Conservation (phyloP, 2,888 invertebrate genomes). For the Escarpia spicata region DNA sequence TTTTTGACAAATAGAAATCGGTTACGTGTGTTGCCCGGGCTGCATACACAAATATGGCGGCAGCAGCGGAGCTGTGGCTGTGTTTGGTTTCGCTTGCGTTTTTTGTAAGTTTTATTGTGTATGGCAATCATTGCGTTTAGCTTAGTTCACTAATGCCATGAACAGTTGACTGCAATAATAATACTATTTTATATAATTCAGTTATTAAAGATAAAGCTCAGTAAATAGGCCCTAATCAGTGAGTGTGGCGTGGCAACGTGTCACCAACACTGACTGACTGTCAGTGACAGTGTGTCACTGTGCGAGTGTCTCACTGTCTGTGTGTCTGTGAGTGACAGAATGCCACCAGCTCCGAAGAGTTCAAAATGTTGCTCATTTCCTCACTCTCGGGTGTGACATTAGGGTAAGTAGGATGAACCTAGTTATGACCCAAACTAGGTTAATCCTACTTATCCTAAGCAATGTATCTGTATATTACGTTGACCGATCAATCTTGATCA, state of each 20-base stretch:
- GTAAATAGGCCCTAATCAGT: background rate
- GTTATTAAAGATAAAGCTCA: background rate
- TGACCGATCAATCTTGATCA: too few relatives aligned
- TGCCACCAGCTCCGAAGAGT: too few relatives aligned
- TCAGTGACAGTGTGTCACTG: too few relatives aligned
- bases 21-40: background rate
- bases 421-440: too few relatives aligned
- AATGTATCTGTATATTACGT: too few relatives aligned
- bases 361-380: too few relatives aligned
- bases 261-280: background rate
- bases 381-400: too few relatives aligned
- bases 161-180: background rate
- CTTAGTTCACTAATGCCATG: background rate
- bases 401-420: too few relatives aligned
- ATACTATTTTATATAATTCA: background rate
- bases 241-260: background rate
- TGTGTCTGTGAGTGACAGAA: too few relatives aligned
- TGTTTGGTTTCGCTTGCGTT: background rate
- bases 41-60: conserved; percentile 6
- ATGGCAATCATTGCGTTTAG: background rate
- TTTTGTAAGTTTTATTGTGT: background rate
- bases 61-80: background rate
- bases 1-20: background rate
- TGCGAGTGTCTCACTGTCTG: too few relatives aligned
- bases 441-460: too few relatives aligned